Base-by-base conservation (phyloP, 2,888 invertebrate genomes). In the Augochlorella aurata region DNA sequence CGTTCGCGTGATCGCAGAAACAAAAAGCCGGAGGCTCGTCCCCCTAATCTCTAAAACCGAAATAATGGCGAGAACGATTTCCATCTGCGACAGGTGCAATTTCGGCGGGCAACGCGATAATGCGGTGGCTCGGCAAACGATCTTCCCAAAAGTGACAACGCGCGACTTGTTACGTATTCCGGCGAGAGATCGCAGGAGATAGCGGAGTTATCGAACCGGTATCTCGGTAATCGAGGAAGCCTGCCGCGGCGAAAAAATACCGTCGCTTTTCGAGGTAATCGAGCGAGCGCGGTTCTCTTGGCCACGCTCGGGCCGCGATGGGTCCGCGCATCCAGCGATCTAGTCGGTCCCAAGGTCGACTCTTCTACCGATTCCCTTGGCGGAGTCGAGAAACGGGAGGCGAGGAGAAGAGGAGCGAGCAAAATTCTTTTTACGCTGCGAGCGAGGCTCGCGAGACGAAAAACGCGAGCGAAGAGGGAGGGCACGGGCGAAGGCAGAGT, bases 41-140 rank as follows among this genome's bases (percentile, higher is more conserved):
- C 21, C 66, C 47, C 12, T 72, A 58, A 29, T 61, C 75, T 68
- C 24, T 44, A 61, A 21, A 12, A 38, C 38, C 14, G n/a, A 38
- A 16, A 38, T 52, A 50, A 29, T 45, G 14, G 18, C 69, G 38
- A 45, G 68, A 38, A 24, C 74, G 47, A 77, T 84, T 83, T 80
- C 73, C 84, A 84, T 83, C 84, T 84, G 84, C 84, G 84, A 84
- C 84, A 84, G 84, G 84, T 84, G 84, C 74, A 47, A 77, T 83
- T 75, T 66, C 65, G 74, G 61, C 50, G 69, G 45, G 14, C 65
- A 49, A 67, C 29, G 68, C 44, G 45, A 78, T 74, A 80, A 83
- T 77, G 5, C 5, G 38, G 7, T 38, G 38, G 38, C 38, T 0
- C 38, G 29, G 29, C 29, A 2, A 80, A 73, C 74, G 54, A 50